These are phyloP conservation scores for Teleiodes luculella DNA, from an alignment of 2,888 invertebrate species.

Conservation along the genomic window DNA sequence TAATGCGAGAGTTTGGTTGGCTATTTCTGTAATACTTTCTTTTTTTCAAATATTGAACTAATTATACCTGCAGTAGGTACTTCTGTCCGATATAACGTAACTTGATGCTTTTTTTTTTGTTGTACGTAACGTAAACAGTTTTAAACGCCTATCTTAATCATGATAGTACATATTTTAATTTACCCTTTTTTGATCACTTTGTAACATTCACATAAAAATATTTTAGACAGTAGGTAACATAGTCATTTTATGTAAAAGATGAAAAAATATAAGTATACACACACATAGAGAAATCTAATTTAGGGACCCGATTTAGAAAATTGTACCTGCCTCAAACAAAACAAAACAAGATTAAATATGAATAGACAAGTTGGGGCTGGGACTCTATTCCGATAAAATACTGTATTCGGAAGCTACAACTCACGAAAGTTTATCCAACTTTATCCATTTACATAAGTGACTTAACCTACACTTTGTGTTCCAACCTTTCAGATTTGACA, in stretches of 20 bases:
- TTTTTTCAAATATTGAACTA: not conserved
- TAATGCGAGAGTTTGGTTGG: not conserved
- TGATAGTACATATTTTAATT: too few relatives aligned
- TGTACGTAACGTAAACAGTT: too few relatives aligned
- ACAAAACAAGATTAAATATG: constrained; percentile 4
- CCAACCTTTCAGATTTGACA: constrained; percentile 34
- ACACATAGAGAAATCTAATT: not conserved
- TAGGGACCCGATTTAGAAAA: not conserved
- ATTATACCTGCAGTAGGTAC: too few relatives aligned
- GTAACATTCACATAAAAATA: too few relatives aligned
- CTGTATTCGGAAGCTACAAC: constrained; percentile 23
- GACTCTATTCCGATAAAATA: constrained; percentile 5
- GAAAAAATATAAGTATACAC: too few relatives aligned
- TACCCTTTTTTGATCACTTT: too few relatives aligned
- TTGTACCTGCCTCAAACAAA: not conserved
- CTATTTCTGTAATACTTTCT: too few relatives aligned
- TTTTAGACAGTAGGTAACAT: too few relatives aligned
- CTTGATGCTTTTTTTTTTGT: too few relatives aligned
- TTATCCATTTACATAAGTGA: constrained; percentile 55
- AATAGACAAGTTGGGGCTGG: not conserved
- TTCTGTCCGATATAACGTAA: too few relatives aligned
- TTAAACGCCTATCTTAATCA: too few relatives aligned
- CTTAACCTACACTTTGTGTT: constrained; percentile 52
- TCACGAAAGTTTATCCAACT: constrained; percentile 28
- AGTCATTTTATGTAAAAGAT: too few relatives aligned